Evolutionary conservation across 2,797 vertebrate genomes (phyloP).

Genomic region (Chloroceryle amazona): DNA sequence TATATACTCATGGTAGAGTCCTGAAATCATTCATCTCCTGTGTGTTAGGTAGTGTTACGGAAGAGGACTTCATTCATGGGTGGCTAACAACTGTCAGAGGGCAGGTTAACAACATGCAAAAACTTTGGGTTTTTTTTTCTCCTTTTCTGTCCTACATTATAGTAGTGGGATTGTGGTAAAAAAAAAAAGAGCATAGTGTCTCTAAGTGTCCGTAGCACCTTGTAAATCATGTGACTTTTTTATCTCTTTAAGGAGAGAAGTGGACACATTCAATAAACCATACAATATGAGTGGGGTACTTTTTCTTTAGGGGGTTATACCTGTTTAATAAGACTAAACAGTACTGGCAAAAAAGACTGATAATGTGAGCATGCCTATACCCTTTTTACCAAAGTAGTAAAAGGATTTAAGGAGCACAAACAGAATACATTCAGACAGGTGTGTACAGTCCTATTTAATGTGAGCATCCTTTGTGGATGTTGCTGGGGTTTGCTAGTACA

Average conservation of each 20-base stretch:
- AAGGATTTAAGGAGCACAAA: background rate
- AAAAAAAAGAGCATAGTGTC: background rate
- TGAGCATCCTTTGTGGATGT: background rate
- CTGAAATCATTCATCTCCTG: background rate
- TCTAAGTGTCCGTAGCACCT: background rate
- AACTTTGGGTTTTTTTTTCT: background rate
- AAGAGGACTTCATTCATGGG: background rate
- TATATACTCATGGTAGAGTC: background rate
- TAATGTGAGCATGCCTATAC: fast-evolving
- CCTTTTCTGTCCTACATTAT: background rate
- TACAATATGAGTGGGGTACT: fast-evolving
- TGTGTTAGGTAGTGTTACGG: background rate
- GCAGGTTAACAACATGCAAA: background rate
- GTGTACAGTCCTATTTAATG: background rate
- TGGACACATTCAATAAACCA: fast-evolving
- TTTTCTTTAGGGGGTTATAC: fast-evolving
- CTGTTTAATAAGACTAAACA: background rate
- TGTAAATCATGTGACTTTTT: background rate
- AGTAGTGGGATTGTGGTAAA: background rate
- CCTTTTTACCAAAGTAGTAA: background rate
- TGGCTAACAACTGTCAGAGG: background rate
- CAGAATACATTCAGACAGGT: background rate
- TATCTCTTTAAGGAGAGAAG: background rate
- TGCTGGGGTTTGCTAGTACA: background rate
- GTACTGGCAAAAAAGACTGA: background rate